phyloP scores from a whole-genome alignment of 2,113 vertebrate genomes.

The Formicarius rufipectus region DNA sequence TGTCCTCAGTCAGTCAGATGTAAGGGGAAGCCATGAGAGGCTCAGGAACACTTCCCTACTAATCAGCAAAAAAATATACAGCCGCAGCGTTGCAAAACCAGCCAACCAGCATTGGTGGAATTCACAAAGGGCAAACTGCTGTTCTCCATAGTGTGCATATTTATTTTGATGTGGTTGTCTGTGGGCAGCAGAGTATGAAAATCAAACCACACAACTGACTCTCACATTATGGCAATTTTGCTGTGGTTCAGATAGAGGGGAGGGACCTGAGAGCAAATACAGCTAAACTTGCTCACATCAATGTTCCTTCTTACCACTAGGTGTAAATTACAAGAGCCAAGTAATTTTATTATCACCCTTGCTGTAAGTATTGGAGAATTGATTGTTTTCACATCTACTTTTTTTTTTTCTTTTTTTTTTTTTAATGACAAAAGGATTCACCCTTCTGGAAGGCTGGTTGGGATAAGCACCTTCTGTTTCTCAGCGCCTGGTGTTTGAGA shows the following conservation, averaged over 20 bases:
- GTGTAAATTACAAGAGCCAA: not conserved
- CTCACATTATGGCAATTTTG: not conserved
- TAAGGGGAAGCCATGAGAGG: not conserved
- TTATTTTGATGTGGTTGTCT: slow-evolving; percentile 33
- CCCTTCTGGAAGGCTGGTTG: not conserved
- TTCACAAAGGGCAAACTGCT: not conserved
- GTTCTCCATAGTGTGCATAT: not conserved
- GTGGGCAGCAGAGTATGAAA: slow-evolving; percentile 4
- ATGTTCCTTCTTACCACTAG: not conserved
- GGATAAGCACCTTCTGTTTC: not conserved
- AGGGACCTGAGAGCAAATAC: not conserved
- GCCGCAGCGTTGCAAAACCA: not conserved
- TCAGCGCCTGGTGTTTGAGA: not conserved
- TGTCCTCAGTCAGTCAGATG: not conserved
- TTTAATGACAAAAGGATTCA: not conserved
- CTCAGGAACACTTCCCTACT: not conserved
- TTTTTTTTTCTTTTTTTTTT: not conserved
- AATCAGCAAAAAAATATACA: not conserved
- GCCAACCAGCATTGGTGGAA: not conserved
- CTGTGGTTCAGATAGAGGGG: not conserved
- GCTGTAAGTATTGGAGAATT: not conserved
- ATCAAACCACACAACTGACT: not conserved
- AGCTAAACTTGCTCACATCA: not conserved
- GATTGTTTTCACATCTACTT: not conserved
- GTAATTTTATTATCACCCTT: not conserved